Evolutionary conservation across 2,888 invertebrate species (phyloP).

Genomic region (Napeogenes sylphis): DNA sequence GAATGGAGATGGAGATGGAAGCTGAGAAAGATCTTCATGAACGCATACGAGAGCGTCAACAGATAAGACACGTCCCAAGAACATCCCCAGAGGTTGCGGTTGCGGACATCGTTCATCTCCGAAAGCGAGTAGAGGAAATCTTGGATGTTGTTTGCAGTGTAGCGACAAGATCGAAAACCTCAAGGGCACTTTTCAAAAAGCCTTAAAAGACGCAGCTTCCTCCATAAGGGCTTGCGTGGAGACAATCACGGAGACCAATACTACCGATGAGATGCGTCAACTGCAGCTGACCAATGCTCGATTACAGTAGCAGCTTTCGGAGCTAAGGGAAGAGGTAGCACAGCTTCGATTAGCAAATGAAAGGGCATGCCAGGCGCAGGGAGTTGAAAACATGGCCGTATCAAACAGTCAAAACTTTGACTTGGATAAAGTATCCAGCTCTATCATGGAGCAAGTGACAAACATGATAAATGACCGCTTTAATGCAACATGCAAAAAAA

Average conservation of each 20-base stretch:
- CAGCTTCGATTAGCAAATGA: not conserved
- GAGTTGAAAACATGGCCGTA: not conserved
- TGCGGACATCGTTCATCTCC: not conserved
- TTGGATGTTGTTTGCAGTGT: not conserved
- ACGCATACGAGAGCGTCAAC: not conserved
- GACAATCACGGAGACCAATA: not conserved
- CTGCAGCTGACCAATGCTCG: not conserved
- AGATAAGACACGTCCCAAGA: not conserved
- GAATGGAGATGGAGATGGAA: not conserved
- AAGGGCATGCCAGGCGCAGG: not conserved
- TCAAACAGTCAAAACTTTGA: too few species aligned
- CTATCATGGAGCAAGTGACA: too few species aligned
- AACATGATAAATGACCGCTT: too few species aligned
- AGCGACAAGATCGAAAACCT: conserved; percentile 4
- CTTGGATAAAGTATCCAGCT: too few species aligned
- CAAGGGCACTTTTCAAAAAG: not conserved
- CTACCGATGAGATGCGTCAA: not conserved
- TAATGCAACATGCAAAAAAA: too few species aligned
- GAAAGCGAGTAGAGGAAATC: not conserved
- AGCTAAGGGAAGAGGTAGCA: not conserved
- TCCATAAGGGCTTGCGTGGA: not conserved
- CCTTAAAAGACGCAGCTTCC: not conserved
- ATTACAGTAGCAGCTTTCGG: not conserved
- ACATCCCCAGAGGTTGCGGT: not conserved
- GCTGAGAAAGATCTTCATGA: not conserved